A percentile compares a stretch with the other conserved stretches of the same genome.
These are phyloP conservation scores for Arvicola amphibius DNA, from an alignment of 2,797 vertebrate genomes.

Conservation along the genomic window DNA sequence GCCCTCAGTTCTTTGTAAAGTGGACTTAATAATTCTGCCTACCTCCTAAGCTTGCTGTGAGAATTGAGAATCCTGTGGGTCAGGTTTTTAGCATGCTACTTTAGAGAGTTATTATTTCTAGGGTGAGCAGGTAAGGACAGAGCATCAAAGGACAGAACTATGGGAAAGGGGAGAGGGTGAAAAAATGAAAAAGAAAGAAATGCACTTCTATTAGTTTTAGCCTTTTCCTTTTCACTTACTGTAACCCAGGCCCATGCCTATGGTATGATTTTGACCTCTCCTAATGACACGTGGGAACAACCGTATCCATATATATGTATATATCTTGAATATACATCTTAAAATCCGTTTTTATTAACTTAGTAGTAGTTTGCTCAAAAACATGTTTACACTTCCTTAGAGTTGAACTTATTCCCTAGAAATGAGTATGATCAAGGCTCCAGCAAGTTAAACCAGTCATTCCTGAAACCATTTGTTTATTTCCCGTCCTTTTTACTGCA, in stretches of 20 bases:
- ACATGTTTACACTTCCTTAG: conserved; percentile 51
- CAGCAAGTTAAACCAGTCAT: conserved; percentile 7
- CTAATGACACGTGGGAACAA: neutral
- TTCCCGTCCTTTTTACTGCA: conserved; percentile 38
- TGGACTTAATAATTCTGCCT: neutral
- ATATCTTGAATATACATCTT: neutral
- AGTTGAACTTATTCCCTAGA: conserved; percentile 64
- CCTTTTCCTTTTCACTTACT: neutral
- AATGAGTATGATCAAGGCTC: conserved; percentile 57
- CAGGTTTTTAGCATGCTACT: neutral
- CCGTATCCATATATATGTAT: neutral
- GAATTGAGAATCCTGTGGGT: neutral
- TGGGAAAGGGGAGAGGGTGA: neutral
- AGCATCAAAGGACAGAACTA: neutral
- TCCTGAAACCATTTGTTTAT: conserved; percentile 61
- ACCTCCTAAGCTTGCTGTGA: neutral
- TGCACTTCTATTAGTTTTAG: conserved; percentile 12
- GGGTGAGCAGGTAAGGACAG: neutral
- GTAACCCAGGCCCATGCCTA: neutral
- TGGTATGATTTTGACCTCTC: neutral
- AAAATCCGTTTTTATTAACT: conserved; percentile 23
- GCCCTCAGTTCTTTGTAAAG: neutral
- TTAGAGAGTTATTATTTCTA: neutral
- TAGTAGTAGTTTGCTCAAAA: neutral
- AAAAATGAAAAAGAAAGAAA: neutral